phyloP scores from a whole-genome alignment of 2,888 invertebrate genomes.

The Cryptocheilus praepositus region DNA sequence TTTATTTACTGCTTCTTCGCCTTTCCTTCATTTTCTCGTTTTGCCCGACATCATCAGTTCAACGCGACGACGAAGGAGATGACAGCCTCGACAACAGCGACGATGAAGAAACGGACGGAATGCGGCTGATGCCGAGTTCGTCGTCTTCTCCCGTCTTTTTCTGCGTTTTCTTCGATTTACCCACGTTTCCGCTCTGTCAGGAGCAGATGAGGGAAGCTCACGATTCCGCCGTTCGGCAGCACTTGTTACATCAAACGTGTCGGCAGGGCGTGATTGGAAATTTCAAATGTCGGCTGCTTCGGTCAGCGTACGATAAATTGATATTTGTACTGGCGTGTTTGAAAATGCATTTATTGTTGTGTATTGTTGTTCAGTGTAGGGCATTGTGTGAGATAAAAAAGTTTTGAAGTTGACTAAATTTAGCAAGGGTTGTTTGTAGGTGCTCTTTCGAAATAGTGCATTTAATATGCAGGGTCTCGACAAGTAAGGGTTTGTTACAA shows the following conservation, averaged over 20 bases:
- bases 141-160: slow-evolving; percentile 7
- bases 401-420: too few relatives aligned
- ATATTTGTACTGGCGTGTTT: too few relatives aligned
- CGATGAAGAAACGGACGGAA: not conserved
- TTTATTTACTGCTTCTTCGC: slow-evolving; percentile 8
- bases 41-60: slow-evolving; percentile 15
- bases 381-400: too few relatives aligned
- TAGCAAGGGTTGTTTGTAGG: too few relatives aligned
- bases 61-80: slow-evolving; percentile 3
- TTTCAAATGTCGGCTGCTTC: too few relatives aligned
- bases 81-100: slow-evolving; percentile 2
- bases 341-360: too few relatives aligned
- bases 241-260: not conserved
- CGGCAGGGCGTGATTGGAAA: too few relatives aligned
- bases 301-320: too few relatives aligned
- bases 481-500: too few relatives aligned
- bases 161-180: slow-evolving; percentile 13
- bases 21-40: slow-evolving; percentile 25
- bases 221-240: not conserved
- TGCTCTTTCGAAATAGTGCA: too few relatives aligned
- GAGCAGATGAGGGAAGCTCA: not conserved
- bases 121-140: not conserved
- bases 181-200: not conserved
- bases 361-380: too few relatives aligned
- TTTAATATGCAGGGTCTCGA: too few relatives aligned